Evolutionary conservation across 2,888 invertebrate genomes (phyloP), one percentile per base, ranked within the genome.

Genomic region (Onchidella celtica): DNA sequence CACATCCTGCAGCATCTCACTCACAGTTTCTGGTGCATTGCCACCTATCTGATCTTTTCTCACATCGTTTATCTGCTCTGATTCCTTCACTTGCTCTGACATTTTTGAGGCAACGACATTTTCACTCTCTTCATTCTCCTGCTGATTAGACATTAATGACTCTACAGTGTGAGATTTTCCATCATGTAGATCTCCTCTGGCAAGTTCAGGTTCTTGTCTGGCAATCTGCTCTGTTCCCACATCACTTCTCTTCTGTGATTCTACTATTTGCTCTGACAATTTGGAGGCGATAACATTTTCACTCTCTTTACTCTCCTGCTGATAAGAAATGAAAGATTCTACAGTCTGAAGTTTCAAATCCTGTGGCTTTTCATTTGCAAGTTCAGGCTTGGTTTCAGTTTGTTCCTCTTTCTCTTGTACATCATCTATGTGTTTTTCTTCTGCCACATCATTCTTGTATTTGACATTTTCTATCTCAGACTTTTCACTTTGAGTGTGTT

Each of bases 1-100:
- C 81, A 95, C 92, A 11, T 47, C 47, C 86, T 94, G 93, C 85
- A 96, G 95, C 90, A 95, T 95, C 89, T 95, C 94, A 70, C 93
- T 93, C 0, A 95, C 94, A 4, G 95, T 95, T 86, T 95, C 94
- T 86, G 90, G 90, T 72, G 91, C 91, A 83, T 88, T 86, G 24
- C 88, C 88, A 75, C 90, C 85, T 63, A 92, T 92, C 70, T 86
- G 86, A 74, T 91, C 90, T 6, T 84, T 88, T 88, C 91, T 90
- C 69, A 86, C 94, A 90, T 95, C 95, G 6, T 92, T 89, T 83
- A 94, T 93, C 83, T 95, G 93, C 87, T 95, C 94, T 0, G 94
- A 94, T 87, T 94, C 92, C 86, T 94, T 93, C 83, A 47, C 0
- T 24, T 21, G 29, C 32, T 70, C 24, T 14, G 29, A 38, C 1